Evolutionary conservation across 2,888 invertebrate genomes (phyloP), one percentile per base, ranked within the genome.

Genomic region (Polydrusus cervinus): DNA sequence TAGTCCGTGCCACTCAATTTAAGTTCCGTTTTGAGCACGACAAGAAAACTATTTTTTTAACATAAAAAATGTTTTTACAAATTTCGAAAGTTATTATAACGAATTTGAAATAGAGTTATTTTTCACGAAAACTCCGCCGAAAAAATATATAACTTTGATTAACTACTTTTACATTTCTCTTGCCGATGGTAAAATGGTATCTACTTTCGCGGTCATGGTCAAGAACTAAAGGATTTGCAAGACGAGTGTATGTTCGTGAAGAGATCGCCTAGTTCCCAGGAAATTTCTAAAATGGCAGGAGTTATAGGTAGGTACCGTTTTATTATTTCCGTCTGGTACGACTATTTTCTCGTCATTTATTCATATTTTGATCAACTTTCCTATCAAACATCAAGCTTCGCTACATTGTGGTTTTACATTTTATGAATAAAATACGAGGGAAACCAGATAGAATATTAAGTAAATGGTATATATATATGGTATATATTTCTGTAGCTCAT

Each of bases 251-350:
- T 57, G 18, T 3, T 38, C 11, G n/a, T 7, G 53, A 25, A 60
- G 57, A 60, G 38, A 60, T 60, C 38, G 57, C 57, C 57, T 60
- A 60, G 57, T 60, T 60, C 57, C 18, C 57, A 38, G 38, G 38
- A 38, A 60, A 30, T 60, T 38, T 57, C 38, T 57, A 11, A 16
- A 53, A 18, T 47, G 47, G 47, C 47, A 47, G 16, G 47, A 47
- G 47, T n/a, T n/a, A n/a, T 40, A 40, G 11, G 40, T 40, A 40
- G n/a, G 25, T 60, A 38, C 57, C 57, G 57, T 60, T 9, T n/a
- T 30, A 34, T 18, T 40, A 38, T 30, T 60, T 60, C 11, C 38
- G 55, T 55, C 55, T n/a, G 14, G 14, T 14, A 34, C 13, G 5
- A 10, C 13, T 3, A 25, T 25, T 25, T 13, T 3, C n/a, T 47